Base-by-base conservation (phyloP, 2,797 vertebrate species). In the Cetoscarus ocellatus region DNA sequence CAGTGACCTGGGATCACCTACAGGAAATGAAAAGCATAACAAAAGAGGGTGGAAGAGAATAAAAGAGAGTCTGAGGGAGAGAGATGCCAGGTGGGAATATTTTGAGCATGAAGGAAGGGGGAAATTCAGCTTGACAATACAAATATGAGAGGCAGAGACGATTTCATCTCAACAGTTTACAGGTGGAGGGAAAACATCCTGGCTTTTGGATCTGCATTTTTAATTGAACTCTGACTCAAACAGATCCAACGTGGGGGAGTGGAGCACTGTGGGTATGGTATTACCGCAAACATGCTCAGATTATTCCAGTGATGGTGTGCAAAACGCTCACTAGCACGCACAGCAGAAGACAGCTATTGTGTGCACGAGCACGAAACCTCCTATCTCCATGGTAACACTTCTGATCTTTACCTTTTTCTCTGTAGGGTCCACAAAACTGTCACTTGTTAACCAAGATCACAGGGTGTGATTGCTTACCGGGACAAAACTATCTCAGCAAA, bases 1-100 rank as follows among this genome's bases (percentile, higher is more conserved):
- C 61, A 11, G 62, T 78, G 82, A 90, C 80, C 84, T 65, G 64
- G 74, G 67, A 82, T 89, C 86, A 84, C 73, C 83, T 42, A 54
- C 70, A 83, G 86, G 87, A 92, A 93, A 94, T 91, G 76, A 90
- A 91, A 88, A 86, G 78, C 75, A 73, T 70, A 77, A 81, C 77
- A 82, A 77, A 71, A 73, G 64, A 78, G 44, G 64, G 57, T 3
- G 61, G 45, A 68, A 60, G 56, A 45, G 45, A 44, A 35, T 15
- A 53, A 61, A 67, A 56, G 58, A 17, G 13, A 44, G 40, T 10
- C 10, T 13, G 43, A 67, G 42, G 69, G 40, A 43, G 59, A 34
- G 52, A 17, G 43, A 51, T 60, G 73, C 74, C 44, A 53, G 61
- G 48, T 54, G 79, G 77, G 54, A 59, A 67, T 80, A 75, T 72